Base-by-base conservation (phyloP, 2,113 vertebrate genomes). In the Pygathrix nemaeus region DNA sequence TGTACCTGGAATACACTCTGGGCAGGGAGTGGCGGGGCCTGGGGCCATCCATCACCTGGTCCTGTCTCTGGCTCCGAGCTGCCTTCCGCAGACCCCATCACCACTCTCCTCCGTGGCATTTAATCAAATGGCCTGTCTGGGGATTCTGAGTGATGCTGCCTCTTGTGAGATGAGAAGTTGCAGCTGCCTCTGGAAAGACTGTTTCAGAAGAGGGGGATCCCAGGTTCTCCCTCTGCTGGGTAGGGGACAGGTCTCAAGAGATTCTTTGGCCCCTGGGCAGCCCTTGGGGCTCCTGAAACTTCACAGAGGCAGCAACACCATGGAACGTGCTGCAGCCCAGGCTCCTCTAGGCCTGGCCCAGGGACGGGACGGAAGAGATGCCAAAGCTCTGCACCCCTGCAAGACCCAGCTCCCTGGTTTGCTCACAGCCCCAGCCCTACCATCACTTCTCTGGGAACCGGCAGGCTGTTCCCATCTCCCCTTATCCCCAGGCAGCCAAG, bases 341-440 rank as follows among this genome's bases (percentile, higher is more conserved):
- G 8, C n/a, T 72, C 52, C 45, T 66, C 73, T 13, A 2, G 38
- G 45, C 38, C 40, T 11, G 21, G 38, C 72, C 38, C 35, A 38
- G 3, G 16, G 85, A 48, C n/a, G 32, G 64, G 17, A 55, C 16
- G 30, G 52, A 64, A 59, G 48, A 45, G 23, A 73, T 5, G 38
- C 72, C 72, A 25, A 10, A 73, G 8, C 38, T 25, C 72, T 70
- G 7, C 12, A 21, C 6, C 14, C 5, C 25, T 5, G 68, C 30
- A 2, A 57, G 85, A 48, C 32, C 8, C 18, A 68, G 1, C n/a
- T 23, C 81, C 68, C 25, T 59, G 38, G 35, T 9, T 50, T 12
- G 9, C 3, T 75, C 48, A 55, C 3, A 10, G 11, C 30, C 0
- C 0, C n/a, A 16, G 40, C 50, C 32, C 48, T 43, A n/a, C 43